Evolutionary conservation across 1,140 invertebrate genomes (phyloP).

Genomic region (Euschistus heros): DNA sequence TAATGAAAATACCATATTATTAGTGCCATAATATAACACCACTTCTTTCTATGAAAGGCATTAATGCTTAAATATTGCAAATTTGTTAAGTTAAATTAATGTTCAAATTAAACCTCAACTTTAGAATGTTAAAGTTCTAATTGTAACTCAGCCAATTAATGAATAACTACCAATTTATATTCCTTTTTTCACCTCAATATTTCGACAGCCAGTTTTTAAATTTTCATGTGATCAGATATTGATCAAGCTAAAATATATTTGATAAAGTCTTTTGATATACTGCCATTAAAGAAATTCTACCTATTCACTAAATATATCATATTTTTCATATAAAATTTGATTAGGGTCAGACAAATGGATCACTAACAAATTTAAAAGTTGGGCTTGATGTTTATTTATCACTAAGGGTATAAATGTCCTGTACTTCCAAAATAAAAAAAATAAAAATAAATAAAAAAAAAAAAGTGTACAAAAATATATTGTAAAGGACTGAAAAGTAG

Average conservation of each 20-base stretch:
- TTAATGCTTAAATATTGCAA: too few species aligned
- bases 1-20: too few species aligned
- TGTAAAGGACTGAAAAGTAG: slow-evolving; percentile 1
- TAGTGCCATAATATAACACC: too few species aligned
- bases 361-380: too few species aligned
- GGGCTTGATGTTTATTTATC: too few species aligned
- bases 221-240: neutral
- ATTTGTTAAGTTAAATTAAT: too few species aligned
- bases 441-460: neutral
- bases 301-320: neutral
- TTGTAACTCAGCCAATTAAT: slow-evolving; percentile 10
- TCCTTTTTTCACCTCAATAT: neutral
- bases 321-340: neutral
- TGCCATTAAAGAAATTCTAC: neutral
- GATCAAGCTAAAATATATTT: neutral
- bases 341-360: neutral
- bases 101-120: too few species aligned
- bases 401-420: neutral
- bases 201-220: neutral
- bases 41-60: too few species aligned
- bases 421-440: slow-evolving; percentile 1
- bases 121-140: too few species aligned
- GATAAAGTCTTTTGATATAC: neutral
- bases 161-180: slow-evolving; percentile 1
- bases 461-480: neutral